Conservation (phyloP, 2,888 invertebrate genomes). For the Norana najaformis region DNA sequence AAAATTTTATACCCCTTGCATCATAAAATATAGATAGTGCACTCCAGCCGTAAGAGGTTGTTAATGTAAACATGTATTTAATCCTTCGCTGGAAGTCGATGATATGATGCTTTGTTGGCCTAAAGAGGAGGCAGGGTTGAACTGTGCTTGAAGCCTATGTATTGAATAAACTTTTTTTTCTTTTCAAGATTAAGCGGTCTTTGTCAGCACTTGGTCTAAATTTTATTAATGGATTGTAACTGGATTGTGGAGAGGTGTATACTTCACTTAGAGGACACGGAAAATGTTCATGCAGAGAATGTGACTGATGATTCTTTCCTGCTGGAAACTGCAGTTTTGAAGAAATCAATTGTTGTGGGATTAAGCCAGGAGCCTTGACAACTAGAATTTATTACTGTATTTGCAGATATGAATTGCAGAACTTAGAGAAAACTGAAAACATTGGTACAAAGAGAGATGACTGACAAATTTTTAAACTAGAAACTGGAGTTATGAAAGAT, state of each 20-base stretch:
- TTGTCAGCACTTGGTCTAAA: not conserved
- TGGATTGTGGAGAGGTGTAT: not conserved
- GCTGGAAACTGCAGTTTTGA: no score
- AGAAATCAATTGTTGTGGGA: no score
- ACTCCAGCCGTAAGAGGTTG: not conserved
- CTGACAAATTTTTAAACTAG: no score
- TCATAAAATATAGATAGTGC: not conserved
- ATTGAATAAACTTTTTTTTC: not conserved
- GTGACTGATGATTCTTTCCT: not conserved
- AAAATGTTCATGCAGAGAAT: not conserved
- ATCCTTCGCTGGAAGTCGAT: not conserved
- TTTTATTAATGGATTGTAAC: not conserved
- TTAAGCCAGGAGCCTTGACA: no score
- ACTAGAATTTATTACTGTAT: no score
- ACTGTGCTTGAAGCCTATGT: not conserved
- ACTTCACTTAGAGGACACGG: not conserved
- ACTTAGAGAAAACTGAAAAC: no score
- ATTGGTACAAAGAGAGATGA: no score
- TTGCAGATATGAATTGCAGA: no score
- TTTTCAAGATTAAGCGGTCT: not conserved
- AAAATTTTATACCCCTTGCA: not conserved
- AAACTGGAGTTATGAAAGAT: no score
- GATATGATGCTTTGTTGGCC: not conserved
- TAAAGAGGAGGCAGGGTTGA: not conserved
- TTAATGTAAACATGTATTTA: not conserved